Conservation (phyloP, 2,797 vertebrate genomes). For the Catostomus latipinnis region DNA sequence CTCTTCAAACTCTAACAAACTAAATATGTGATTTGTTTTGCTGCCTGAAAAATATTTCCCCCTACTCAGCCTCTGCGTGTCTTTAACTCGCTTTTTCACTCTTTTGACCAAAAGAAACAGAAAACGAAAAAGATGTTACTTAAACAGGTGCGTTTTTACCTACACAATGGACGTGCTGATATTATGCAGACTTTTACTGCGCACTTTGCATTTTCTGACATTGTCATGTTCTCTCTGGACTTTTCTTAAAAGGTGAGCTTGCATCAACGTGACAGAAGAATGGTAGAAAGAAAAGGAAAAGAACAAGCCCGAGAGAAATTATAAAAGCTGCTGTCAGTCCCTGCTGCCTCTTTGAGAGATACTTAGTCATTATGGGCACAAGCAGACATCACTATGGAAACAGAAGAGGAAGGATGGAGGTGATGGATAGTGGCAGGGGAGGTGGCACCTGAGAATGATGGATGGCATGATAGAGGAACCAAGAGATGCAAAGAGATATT, state of each 20-base stretch:
- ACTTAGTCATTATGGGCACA: constrained; percentile 54
- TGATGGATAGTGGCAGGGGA: constrained; percentile 42
- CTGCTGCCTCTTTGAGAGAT: constrained; percentile 44
- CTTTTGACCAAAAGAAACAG: constrained; percentile 9
- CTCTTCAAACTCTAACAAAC: too few species aligned
- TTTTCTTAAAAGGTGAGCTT: constrained; percentile 48
- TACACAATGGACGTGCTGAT: not conserved
- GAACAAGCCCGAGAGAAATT: constrained; percentile 11
- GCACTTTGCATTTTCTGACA: constrained; percentile 20
- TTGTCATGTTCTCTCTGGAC: constrained; percentile 13
- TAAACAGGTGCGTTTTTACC: constrained; percentile 22
- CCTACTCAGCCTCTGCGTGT: not conserved
- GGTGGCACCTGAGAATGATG: constrained; percentile 42
- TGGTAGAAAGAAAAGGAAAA: constrained; percentile 12
- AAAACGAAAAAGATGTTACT: constrained; percentile 27
- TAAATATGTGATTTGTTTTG: too few species aligned
- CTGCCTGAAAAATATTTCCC: not conserved
- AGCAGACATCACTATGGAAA: constrained; percentile 62
- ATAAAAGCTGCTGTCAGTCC: constrained; percentile 32
- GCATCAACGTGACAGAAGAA: constrained; percentile 34
- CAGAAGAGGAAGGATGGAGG: constrained; percentile 51
- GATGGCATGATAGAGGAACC: constrained; percentile 39
- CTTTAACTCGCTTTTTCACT: not conserved
- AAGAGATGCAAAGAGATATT: constrained; percentile 45
- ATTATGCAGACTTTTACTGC: constrained; percentile 1